Base-by-base conservation (phyloP, 2,113 vertebrate genomes). In the Bos javanicus region DNA sequence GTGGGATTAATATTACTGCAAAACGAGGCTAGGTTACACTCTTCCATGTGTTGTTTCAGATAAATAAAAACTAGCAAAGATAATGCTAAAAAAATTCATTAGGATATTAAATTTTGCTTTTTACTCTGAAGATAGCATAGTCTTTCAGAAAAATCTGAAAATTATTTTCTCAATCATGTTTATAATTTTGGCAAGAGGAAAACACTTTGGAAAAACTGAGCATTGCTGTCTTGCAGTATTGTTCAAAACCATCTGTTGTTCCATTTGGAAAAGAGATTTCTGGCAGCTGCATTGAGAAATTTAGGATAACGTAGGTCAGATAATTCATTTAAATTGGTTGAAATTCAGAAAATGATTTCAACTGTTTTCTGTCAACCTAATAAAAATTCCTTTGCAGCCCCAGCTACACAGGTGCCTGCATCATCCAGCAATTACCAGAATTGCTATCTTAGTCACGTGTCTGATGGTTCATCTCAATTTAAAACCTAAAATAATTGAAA, bases 171-270 rank as follows among this genome's bases (percentile, higher is more conserved):
- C 94, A 94, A 90, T 95, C 90, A 83, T 88, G 50, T 84, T 81
- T 92, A 36, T 97, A 94, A 94, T 97, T 96, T 97, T 97, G 96
- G 86, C 82, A 90, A 94, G 33, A 54, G 89, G 71, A 67, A 96
- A 97, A 74, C 2, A 64, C 64, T 81, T 43, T 57, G 43, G 74
- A 84, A 93, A 80, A 76, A 84, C 91, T 83, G 57, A 39, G 78
- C 97, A 97, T 94, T 59, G 67, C 62, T 83, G 2, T 87, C 28
- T n/a, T 67, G 84, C 52, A 16, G 8, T 62, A 97, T 98, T 97
- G 96, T 86, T 87, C 78, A 52, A 90, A 97, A 83, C 80, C 97
- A 97, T 97, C 98, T 98, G 76, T 62, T 96, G 82, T 97, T 96
- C 74, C 50, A 17, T 76, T 82, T 80, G 90, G 90, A 95, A 97